A percentile compares a stretch with the other conserved stretches of the same genome.
These are phyloP conservation scores for Drosophila azteca DNA, from an alignment of 1,140 invertebrate species.

Conservation along the genomic window DNA sequence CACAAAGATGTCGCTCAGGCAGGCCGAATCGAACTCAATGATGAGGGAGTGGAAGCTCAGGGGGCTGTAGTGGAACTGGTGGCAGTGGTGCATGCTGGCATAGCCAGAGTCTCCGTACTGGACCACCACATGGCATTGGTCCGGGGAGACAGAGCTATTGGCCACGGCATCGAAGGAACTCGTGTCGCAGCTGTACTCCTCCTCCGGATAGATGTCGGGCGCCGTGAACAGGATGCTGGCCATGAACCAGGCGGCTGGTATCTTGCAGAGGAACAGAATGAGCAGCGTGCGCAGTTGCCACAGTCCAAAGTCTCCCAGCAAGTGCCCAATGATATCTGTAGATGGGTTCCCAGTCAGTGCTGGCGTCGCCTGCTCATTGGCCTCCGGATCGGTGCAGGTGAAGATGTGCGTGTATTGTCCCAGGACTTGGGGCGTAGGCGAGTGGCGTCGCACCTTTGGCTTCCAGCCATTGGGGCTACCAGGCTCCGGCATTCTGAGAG, in stretches of 20 bases:
- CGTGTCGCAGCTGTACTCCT: constrained; percentile 66
- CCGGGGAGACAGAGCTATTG: constrained; percentile 50
- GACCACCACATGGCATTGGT: constrained; percentile 74
- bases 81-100: constrained; percentile 55
- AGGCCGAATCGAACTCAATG: constrained; percentile 83
- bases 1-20: constrained; percentile 82
- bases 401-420: constrained; percentile 26
- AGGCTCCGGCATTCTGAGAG: constrained; percentile 26
- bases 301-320: constrained; percentile 80
- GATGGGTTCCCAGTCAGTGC: not conserved
- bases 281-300: constrained; percentile 83
- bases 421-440: constrained; percentile 31
- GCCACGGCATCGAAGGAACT: constrained; percentile 12
- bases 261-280: constrained; percentile 82
- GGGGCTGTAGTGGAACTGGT: constrained; percentile 59
- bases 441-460: constrained; percentile 26
- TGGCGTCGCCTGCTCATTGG: not conserved
- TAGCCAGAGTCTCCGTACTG: constrained; percentile 51
- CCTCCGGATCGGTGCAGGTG: constrained; percentile 21
- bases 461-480: constrained; percentile 14
- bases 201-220: constrained; percentile 66
- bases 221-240: constrained; percentile 83
- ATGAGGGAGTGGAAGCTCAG: constrained; percentile 70
- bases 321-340: constrained; percentile 62
- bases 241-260: constrained; percentile 84